Evolutionary conservation across 2,797 vertebrate species (phyloP), one percentile per base, ranked within the genome.

Genomic region (Sebastes aleutianus): DNA sequence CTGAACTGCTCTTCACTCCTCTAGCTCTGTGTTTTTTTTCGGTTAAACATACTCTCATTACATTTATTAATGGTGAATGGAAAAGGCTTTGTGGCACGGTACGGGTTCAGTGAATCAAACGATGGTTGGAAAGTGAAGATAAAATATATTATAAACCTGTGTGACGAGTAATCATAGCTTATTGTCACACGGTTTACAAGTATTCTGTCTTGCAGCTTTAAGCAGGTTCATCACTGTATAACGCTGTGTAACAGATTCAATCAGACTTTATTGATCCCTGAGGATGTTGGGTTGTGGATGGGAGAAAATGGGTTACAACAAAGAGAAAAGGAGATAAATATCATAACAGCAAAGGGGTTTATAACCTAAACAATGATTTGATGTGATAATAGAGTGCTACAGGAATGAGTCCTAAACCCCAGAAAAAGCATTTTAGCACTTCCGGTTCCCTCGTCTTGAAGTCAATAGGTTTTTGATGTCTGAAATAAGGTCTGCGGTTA

Each of bases 221-320:
- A 4, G 20, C 70, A 69, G 20, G 24, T 64, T 73, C 29, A 74
- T 64, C 24, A 18, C 68, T 66, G 0, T 59, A 54, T 58, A 1
- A 54, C 13, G 0, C 0, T 2, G 18, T 74, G 32, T 57, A 20
- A 59, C 22, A 29, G 53, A 71, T 34, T 54, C 20, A 20, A 63
- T 70, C 61, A 36, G n/a, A 58, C 20, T 34, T 16, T 69, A 75
- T 78, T 65, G 63, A 24, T 76, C 18, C 68, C 53, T 39, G 62
- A 22, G 22, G 61, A 74, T 22, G 32, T 8, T 24, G 4, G 43
- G 29, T 27, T 53, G 32, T 70, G 31, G 62, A 26, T 10, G 59
- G 12, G 47, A 70, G 5, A 68, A 64, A 71, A 69, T 6, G 1
- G 13, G 71, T 79, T 54, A 10, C 12, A 36, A 27, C 43, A 22